phyloP scores from a whole-genome alignment of 1,140 invertebrate species.

The Muscidifurax raptorellus region DNA sequence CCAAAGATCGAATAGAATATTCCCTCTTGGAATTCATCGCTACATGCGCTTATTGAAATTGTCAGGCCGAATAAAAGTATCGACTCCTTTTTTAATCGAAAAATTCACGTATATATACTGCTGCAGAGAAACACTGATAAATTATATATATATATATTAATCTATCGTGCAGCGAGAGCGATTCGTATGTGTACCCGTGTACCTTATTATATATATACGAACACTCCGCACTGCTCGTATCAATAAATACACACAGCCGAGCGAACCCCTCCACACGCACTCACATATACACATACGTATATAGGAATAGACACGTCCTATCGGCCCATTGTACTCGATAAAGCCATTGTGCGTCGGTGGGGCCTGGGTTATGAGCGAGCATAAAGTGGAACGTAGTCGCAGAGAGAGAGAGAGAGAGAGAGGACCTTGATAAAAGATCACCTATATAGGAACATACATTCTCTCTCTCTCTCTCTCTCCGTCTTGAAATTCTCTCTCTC shows the following conservation, averaged over 20 bases:
- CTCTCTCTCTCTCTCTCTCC: constrained; percentile 17
- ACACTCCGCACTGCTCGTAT: no score
- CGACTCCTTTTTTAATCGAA: no score
- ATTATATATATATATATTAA: no score
- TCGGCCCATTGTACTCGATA: constrained; percentile 33
- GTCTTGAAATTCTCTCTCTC: background rate
- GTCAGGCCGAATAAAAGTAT: background rate
- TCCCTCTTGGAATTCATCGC: background rate
- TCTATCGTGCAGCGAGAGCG: no score
- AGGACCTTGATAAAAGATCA: constrained; percentile 20
- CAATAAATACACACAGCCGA: background rate
- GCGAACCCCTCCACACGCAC: no score
- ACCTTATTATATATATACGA: no score
- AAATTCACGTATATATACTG: no score
- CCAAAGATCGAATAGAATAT: background rate
- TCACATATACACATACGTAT: background rate
- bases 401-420: background rate
- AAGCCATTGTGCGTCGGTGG: constrained; percentile 33
- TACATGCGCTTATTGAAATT: background rate
- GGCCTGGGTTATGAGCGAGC: constrained; percentile 25
- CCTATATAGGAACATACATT: background rate
- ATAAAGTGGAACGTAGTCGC: constrained; percentile 34
- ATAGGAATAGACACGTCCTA: background rate
- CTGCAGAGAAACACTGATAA: no score
- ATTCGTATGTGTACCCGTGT: no score